A percentile compares a stretch with the other conserved stretches of the same genome.
Conservation (phyloP, 2,113 vertebrate genomes). For the Rutilus rutilus region DNA sequence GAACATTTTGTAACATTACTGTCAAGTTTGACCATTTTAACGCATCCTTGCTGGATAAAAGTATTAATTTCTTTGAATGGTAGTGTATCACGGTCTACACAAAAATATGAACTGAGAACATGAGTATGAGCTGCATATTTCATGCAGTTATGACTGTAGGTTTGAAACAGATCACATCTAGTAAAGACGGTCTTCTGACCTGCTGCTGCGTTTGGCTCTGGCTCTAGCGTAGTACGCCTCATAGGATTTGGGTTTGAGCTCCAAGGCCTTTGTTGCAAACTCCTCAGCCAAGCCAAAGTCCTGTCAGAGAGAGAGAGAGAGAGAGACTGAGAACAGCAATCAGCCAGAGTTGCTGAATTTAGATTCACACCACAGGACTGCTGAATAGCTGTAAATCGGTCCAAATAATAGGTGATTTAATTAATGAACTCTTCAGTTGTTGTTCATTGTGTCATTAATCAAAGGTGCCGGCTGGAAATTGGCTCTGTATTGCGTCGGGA, state of each 20-base stretch:
- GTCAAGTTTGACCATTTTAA: too few species aligned
- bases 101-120: too few species aligned
- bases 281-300: constrained; percentile 99
- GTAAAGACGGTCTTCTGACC: constrained; percentile 74
- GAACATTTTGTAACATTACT: too few species aligned
- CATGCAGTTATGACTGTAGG: neutral
- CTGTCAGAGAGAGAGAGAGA: constrained; percentile 58
- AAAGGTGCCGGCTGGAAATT: constrained; percentile 24
- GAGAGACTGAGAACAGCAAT: neutral
- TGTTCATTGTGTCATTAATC: constrained; percentile 40
- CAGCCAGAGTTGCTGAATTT: neutral
- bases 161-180: neutral
- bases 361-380: constrained; percentile 20
- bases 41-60: too few species aligned
- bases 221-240: constrained; percentile 97
- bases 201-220: constrained; percentile 97
- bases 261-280: constrained; percentile 95
- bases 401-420: constrained; percentile 27
- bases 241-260: constrained; percentile 95
- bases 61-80: too few species aligned
- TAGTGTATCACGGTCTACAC: too few species aligned
- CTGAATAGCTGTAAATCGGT: constrained; percentile 30
- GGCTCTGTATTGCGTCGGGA: constrained; percentile 19
- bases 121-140: neutral
- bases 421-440: constrained; percentile 41